phyloP scores from a whole-genome alignment of 2,888 invertebrate species.

The Candidula unifasciata region DNA sequence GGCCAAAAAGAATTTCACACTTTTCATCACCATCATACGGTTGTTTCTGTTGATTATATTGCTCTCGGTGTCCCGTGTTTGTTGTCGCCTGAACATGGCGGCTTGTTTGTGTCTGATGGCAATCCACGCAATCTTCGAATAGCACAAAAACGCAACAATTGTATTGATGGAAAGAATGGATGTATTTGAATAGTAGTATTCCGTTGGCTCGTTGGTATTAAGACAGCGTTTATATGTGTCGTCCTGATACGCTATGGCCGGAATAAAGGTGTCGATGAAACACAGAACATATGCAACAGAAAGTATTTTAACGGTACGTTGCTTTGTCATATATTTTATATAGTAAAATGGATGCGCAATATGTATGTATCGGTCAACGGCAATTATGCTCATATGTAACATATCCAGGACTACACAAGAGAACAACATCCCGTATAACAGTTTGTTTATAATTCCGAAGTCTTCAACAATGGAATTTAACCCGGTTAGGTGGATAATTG shows the following conservation, averaged over 20 bases:
- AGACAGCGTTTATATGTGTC: not conserved
- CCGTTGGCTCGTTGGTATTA: not conserved
- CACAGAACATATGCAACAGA: not conserved
- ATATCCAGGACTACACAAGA: not conserved
- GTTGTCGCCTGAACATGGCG: not conserved
- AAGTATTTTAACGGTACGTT: too few species aligned
- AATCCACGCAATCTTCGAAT: not conserved
- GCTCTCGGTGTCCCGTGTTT: not conserved
- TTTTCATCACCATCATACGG: not conserved
- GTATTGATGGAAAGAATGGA: not conserved
- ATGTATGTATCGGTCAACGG: too few species aligned
- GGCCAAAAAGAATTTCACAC: not conserved
- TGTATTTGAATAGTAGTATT: not conserved
- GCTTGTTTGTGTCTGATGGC: not conserved
- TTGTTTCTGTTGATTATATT: not conserved
- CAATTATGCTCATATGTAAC: too few species aligned
- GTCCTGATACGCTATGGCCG: not conserved
- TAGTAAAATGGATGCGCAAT: too few species aligned
- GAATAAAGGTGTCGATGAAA: not conserved
- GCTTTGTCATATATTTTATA: not conserved
- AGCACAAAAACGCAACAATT: not conserved
- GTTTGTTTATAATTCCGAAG: not conserved
- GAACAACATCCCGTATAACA: not conserved
- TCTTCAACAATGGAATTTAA: not conserved
- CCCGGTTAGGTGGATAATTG: not conserved